Conservation (phyloP, 92 coral and sea anemone species). For the Parazoanthus darwini region DNA sequence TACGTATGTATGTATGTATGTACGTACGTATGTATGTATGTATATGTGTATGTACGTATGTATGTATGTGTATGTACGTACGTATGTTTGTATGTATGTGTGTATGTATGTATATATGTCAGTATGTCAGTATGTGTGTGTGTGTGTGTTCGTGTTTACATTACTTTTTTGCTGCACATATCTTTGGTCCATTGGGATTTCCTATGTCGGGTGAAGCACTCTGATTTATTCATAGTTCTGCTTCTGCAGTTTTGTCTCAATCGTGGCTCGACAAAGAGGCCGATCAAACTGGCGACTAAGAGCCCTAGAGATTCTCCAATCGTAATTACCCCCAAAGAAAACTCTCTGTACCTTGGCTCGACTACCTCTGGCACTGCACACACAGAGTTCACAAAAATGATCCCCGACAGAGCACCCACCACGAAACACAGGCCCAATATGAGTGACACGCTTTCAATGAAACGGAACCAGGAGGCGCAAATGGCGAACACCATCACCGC, state of each 20-base stretch:
- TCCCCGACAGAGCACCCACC: constrained; percentile 69
- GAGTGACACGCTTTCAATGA: constrained; percentile 55
- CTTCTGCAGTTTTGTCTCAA: constrained; percentile 64
- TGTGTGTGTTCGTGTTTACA: neutral
- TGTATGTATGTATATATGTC: neutral
- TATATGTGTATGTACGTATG: no score
- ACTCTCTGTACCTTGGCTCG: constrained; percentile 77
- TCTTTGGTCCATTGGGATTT: constrained; percentile 14
- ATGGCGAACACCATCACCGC: constrained; percentile 56
- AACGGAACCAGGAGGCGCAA: constrained; percentile 77
- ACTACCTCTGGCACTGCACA: constrained; percentile 68
- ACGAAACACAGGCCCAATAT: constrained; percentile 60
- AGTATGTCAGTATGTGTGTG: neutral
- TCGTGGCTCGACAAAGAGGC: constrained; percentile 71
- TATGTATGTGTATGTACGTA: neutral
- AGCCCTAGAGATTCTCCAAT: constrained; percentile 68
- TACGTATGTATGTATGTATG: no score
- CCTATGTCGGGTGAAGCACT: constrained; percentile 43
- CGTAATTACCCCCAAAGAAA: constrained; percentile 67
- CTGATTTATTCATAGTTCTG: neutral
- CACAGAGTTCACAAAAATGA: constrained; percentile 72
- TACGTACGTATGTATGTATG: no score
- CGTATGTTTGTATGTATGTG: neutral
- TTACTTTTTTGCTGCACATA: constrained; percentile 36
- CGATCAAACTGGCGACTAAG: constrained; percentile 68